Base-by-base conservation (phyloP, 2,888 invertebrate species). In the Brenthis hecate region DNA sequence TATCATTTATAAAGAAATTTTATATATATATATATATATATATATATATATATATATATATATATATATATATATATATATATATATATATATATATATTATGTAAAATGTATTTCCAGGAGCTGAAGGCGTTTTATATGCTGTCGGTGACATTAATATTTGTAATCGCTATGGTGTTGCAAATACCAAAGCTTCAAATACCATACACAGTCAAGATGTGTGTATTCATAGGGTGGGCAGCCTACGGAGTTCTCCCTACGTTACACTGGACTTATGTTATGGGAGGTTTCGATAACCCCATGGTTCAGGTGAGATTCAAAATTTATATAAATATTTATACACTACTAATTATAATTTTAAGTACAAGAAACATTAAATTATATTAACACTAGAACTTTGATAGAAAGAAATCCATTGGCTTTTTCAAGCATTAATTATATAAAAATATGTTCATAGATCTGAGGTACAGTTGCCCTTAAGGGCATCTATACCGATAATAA, bases 201-300 rank as follows among this genome's bases (percentile, higher is more conserved):
- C 94, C 96, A 16, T 94, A 95, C 70, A 93, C 95, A 74, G 93
- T 96, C 47, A 97, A 96, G 88, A 94, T 98, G 90, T 91, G 95
- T 66, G 95, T 97, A 69, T 97, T 98, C 86, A 96, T 97, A 69
- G 94, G 94, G 8, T 98, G 98, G 97, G 97, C 97, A 5, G 95
- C 95, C 14, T 98, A 98, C 81, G 99, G 99, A 1, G 95, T 99
- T 5, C 93, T 98, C 74, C 99, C 99, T 2, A 96, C 98, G 2
- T 86, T 97, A 65, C 99, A 99, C 83, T 99, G 99, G 99, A 95
- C 96, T 0, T 93, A 96, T 75, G 94, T 96, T 50, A 97, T 98
- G 96, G 98, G 98, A 19, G 98, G 99, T 11, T 94, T 97, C 81
- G 95, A 95, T 58, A 96, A 97, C 82, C 96, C 96, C 63, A 95